These are phyloP conservation scores for Melanerpes aurifrons DNA, from an alignment of 2,113 vertebrate species.

Conservation along the genomic window DNA sequence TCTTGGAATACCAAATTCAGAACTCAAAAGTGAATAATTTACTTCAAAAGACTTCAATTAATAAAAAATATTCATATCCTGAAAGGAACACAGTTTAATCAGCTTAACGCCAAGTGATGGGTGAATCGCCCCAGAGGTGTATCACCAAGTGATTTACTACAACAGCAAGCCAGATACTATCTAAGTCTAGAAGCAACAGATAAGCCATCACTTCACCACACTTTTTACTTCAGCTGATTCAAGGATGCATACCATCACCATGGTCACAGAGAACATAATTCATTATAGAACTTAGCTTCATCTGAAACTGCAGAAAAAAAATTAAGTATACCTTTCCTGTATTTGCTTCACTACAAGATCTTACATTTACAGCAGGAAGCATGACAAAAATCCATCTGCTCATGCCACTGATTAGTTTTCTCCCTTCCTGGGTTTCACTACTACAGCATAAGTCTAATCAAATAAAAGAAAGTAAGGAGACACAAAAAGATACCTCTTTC, in stretches of 20 bases:
- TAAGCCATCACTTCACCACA: background rate
- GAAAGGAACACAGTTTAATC: background rate
- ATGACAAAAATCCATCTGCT: background rate
- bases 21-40: background rate
- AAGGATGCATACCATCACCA: background rate
- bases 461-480: background rate
- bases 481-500: background rate
- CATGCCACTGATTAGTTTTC: background rate
- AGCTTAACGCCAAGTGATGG: background rate
- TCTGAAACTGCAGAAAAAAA: background rate
- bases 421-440: background rate
- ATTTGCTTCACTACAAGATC: background rate
- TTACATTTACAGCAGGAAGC: background rate
- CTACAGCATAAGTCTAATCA: background rate
- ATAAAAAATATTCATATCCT: background rate
- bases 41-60: slow-evolving; percentile 3
- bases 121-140: background rate
- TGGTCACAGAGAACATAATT: background rate
- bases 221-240: background rate
- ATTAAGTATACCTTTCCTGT: background rate
- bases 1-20: background rate
- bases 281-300: background rate
- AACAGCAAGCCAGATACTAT: background rate
- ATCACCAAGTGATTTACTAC: background rate
- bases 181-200: background rate